phyloP scores from a whole-genome alignment of 1,140 invertebrate species.

The Andricus grossulariae region DNA sequence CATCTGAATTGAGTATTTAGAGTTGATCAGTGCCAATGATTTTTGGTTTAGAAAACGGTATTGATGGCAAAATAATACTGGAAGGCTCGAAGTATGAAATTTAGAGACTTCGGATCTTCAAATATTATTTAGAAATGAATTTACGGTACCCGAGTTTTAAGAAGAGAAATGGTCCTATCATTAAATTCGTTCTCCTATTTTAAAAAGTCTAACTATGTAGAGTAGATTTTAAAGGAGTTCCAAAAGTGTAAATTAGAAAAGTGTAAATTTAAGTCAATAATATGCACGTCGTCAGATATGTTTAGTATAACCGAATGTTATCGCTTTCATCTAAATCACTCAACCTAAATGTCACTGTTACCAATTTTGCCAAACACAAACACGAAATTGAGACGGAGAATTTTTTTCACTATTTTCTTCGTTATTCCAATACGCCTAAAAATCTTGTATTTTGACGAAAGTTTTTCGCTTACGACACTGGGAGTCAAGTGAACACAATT shows the following conservation, averaged over 20 bases:
- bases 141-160: background rate
- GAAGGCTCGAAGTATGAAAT: background rate
- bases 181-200: background rate
- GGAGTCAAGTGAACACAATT: constrained; percentile 12
- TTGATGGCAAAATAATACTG: constrained; percentile 5
- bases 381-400: constrained; percentile 21
- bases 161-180: background rate
- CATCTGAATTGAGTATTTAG: constrained; percentile 43
- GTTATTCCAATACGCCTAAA: background rate
- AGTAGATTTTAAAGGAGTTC: background rate
- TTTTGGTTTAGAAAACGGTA: background rate
- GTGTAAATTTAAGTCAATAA: constrained; percentile 26
- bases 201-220: constrained; percentile 7
- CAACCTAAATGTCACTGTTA: constrained; percentile 2
- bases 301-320: constrained; percentile 6
- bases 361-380: background rate
- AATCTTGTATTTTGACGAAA: background rate
- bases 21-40: constrained; percentile 20
- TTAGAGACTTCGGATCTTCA: background rate
- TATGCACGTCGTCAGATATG: background rate
- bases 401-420: background rate
- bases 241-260: constrained; percentile 25
- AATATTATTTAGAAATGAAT: constrained; percentile 6
- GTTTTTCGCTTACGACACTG: constrained; percentile 24
- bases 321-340: constrained; percentile 24